phyloP scores from a whole-genome alignment of 2,888 invertebrate genomes.

The Steromphala cineraria region DNA sequence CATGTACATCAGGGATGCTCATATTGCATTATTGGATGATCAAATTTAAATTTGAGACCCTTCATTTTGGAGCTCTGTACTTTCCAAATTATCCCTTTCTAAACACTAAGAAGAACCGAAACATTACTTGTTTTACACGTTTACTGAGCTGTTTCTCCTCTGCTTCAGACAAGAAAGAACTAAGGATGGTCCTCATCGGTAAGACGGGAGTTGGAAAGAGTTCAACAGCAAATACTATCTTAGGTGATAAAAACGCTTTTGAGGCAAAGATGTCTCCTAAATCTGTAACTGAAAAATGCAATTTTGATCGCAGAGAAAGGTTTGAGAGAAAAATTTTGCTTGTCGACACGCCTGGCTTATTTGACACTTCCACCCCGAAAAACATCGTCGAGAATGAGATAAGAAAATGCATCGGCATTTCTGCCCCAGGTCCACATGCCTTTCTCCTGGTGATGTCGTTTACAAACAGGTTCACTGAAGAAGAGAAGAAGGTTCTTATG shows the following conservation, averaged over 20 bases:
- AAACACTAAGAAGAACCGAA: too few species aligned
- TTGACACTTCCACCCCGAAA: slow-evolving; percentile 33
- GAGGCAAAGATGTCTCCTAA: slow-evolving; percentile 17
- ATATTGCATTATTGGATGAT: too few species aligned
- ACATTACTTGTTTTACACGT: too few species aligned
- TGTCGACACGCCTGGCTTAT: slow-evolving; percentile 36
- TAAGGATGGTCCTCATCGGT: slow-evolving; percentile 33
- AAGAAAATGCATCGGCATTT: not conserved
- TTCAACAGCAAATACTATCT: slow-evolving; percentile 33
- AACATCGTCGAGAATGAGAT: slow-evolving; percentile 9
- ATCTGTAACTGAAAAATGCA: slow-evolving; percentile 29
- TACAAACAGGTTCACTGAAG: not conserved
- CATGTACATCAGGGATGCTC: too few species aligned
- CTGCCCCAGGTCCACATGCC: not conserved
- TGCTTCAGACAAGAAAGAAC: not conserved
- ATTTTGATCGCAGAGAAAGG: not conserved
- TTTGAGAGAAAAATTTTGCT: slow-evolving; percentile 19
- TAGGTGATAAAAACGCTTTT: slow-evolving; percentile 18
- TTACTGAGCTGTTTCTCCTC: too few species aligned
- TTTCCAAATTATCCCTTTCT: too few species aligned
- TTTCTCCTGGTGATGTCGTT: not conserved
- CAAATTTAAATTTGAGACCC: too few species aligned
- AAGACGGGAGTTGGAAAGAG: slow-evolving; percentile 35
- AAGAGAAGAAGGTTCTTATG: not conserved
- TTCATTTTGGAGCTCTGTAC: too few species aligned